A percentile compares a stretch with the other conserved stretches of the same genome.
Evolutionary conservation across 2,888 invertebrate genomes (phyloP).

Genomic region (Griposia aprilina): DNA sequence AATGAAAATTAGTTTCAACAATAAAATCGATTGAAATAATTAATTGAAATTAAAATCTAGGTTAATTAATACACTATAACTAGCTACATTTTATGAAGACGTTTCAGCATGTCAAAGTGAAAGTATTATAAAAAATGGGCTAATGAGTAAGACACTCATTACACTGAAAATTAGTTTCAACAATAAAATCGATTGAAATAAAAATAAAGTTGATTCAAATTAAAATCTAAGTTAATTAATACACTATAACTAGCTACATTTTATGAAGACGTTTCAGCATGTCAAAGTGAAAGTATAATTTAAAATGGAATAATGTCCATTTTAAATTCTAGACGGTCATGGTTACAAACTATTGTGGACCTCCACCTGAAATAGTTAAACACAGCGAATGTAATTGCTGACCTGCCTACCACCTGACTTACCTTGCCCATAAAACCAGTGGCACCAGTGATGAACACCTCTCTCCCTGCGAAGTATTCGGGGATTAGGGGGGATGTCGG

Average conservation of each 20-base stretch:
- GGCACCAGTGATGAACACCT: slow-evolving; percentile 93
- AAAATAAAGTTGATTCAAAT: not conserved
- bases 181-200: not conserved
- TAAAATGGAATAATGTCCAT: too few species aligned
- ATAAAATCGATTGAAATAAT: not conserved
- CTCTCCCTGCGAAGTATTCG: slow-evolving; percentile 91
- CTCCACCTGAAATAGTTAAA: too few species aligned
- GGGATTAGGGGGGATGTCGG: slow-evolving; percentile 84
- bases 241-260: not conserved
- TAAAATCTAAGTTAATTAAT: not conserved
- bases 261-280: not conserved
- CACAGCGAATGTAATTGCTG: not conserved
- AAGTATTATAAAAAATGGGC: not conserved
- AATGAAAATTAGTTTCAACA: not conserved
- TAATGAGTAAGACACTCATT: not conserved
- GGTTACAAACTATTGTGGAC: too few species aligned
- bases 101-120: not conserved
- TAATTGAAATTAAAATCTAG: not conserved
- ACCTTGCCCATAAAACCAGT: slow-evolving; percentile 96
- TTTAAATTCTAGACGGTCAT: not conserved
- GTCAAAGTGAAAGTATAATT: not conserved
- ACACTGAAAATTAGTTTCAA: not conserved
- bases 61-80: not conserved
- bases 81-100: not conserved
- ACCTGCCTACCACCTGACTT: not conserved